Evolutionary conservation across 2,888 invertebrate species (phyloP).

Genomic region (Blastobasis adustella): DNA sequence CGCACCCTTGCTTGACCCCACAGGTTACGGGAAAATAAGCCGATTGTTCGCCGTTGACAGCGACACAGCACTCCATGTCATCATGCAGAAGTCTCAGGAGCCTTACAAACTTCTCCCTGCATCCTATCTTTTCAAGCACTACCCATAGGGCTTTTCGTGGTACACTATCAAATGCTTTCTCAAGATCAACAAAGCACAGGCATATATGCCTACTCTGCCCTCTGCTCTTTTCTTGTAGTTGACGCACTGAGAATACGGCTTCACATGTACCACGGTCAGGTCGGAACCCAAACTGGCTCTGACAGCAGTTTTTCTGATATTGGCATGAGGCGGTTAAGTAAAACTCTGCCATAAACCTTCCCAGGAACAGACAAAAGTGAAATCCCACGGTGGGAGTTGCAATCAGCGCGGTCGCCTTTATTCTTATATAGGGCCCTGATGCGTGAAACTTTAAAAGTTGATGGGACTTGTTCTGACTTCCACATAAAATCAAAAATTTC

Average conservation of each 20-base stretch:
- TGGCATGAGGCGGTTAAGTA: constrained; percentile 1
- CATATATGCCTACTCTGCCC: constrained; percentile 3
- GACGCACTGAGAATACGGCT: too few species aligned
- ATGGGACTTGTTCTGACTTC: constrained; percentile 11
- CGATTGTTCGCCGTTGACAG: too few species aligned
- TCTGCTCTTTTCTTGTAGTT: constrained; percentile 6
- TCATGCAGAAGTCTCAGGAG: constrained; percentile 2
- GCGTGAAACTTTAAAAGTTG: not conserved
- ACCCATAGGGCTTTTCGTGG: not conserved
- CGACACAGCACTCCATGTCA: constrained; percentile 10
- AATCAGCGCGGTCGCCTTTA: not conserved
- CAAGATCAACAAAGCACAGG: too few species aligned
- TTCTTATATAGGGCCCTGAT: too few species aligned
- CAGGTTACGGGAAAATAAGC: not conserved
- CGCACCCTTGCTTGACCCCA: constrained; percentile 12
- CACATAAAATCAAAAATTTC: too few species aligned
- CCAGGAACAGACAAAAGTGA: constrained; percentile 9
- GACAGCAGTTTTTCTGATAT: constrained; percentile 11
- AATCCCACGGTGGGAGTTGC: constrained; percentile 10
- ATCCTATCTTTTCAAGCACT: constrained; percentile 4
- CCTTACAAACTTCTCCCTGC: constrained; percentile 4
- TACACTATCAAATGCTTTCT: too few species aligned
- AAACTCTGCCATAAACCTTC: not conserved
- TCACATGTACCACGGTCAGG: constrained; percentile 11
- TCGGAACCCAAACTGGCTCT: constrained; percentile 12